Evolutionary conservation across 2,888 invertebrate genomes (phyloP).

Genomic region (Noctua janthina): DNA sequence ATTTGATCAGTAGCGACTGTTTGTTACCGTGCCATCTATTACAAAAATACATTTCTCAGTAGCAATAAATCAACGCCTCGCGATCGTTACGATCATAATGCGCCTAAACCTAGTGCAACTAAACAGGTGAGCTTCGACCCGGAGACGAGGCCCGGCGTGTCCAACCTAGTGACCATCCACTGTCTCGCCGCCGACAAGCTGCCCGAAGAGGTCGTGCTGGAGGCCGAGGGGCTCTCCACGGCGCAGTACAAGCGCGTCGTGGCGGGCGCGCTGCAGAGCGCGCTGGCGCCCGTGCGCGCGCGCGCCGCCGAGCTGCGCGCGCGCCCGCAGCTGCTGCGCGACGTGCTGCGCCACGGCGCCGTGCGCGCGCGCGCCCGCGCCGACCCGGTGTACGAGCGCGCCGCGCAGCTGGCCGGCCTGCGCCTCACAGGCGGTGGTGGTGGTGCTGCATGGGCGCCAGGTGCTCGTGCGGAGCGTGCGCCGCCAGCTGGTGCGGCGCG

Average conservation of each 20-base stretch:
- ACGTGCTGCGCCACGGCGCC: constrained; percentile 86
- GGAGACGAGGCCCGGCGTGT: constrained; percentile 94
- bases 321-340: constrained; percentile 88
- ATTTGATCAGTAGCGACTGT: background rate
- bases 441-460: constrained; percentile 60
- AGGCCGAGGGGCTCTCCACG: constrained; percentile 92
- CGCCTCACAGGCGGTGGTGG: constrained; percentile 76
- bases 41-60: constrained; percentile 1
- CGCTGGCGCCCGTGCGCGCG: constrained; percentile 73
- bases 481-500: constrained; percentile 52
- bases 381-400: constrained; percentile 91
- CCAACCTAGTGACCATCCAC: constrained; percentile 97
- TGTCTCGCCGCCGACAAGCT: constrained; percentile 92
- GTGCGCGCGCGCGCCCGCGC: constrained; percentile 92
- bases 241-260: constrained; percentile 91
- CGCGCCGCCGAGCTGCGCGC: constrained; percentile 83
- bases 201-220: constrained; percentile 92
- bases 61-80: background rate
- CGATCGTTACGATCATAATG: background rate
- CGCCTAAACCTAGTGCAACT: background rate
- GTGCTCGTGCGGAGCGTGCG: constrained; percentile 41
- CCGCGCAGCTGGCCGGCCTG: constrained; percentile 84
- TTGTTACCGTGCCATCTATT: background rate
- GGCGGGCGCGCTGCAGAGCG: constrained; percentile 70
- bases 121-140: constrained; percentile 94